phyloP scores from a whole-genome alignment of 2,888 invertebrate species.

The Cotesia congregata region DNA sequence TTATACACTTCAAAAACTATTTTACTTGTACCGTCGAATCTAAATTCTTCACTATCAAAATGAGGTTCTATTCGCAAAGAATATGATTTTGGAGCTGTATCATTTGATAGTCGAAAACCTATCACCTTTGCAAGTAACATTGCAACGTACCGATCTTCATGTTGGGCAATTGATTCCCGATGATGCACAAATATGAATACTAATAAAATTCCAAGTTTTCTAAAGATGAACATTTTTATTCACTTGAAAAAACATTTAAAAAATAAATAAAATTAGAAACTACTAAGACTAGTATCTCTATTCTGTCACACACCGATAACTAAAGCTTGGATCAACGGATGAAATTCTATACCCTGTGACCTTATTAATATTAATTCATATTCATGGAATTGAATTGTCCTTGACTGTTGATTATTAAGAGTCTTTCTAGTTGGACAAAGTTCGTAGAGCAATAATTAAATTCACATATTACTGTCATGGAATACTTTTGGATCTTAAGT shows the following conservation, averaged over 20 bases:
- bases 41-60: constrained; percentile 65
- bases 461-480: not conserved
- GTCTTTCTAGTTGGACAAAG: not conserved
- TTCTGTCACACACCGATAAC: not conserved
- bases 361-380: constrained; percentile 27
- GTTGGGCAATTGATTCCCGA: not conserved
- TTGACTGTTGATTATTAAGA: not conserved
- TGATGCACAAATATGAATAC: not conserved
- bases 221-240: not conserved
- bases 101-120: constrained; percentile 73
- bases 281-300: not conserved
- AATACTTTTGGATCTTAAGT: not conserved
- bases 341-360: constrained; percentile 15
- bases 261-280: not conserved
- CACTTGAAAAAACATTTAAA: not conserved
- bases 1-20: constrained; percentile 48
- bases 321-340: constrained; percentile 12
- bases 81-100: constrained; percentile 72
- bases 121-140: constrained; percentile 23
- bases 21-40: constrained; percentile 47
- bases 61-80: constrained; percentile 72
- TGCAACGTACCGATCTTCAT: constrained; percentile 14
- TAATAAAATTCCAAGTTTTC: not conserved
- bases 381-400: not conserved
- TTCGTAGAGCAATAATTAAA: not conserved